Evolutionary conservation across 2,113 vertebrate species (phyloP), one percentile per base, ranked within the genome.

Genomic region (Podocnemis expansa): DNA sequence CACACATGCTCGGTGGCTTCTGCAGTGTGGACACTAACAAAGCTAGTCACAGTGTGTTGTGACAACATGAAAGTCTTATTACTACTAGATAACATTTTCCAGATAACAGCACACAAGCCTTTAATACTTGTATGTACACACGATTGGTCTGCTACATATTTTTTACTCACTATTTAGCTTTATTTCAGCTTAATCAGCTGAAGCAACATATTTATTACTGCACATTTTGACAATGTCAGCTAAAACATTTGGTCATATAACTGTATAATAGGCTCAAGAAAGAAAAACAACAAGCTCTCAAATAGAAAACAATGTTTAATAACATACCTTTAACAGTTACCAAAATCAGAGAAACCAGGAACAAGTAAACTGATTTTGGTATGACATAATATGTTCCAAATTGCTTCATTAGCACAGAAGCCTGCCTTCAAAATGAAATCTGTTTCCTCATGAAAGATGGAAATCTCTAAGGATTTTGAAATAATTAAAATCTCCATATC

Each of bases 401-500:
- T 92, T 93, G 90, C 75, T 95, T 78, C 51, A 83, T 88, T 94
- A 88, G 92, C 60, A 58, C 43, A 85, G 58, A 87, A 63, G 5
- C 75, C 47, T 91, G 55, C 24, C 38, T 80, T 92, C 91, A 92
- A 89, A 95, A 88, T 16, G 11, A 76, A 43, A 8, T 41, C 82
- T 38, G 89, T 2, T 38, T 21, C 67, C 38, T 84, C 13, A 67
- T 1, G n/a, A 6, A 89, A 87, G 96, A 91, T 89, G 75, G 34
- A 96, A 95, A 92, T 55, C 90, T 49, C 5, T 84, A 85, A 76
- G 19, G 93, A 81, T 88, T 94, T 88, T 82, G 54, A 94, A 93
- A 87, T 70, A 91, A 90, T 52, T 16, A 41, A 88, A 76, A 76
- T 2, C 85, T 22, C 19, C 73, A 45, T 21, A 82, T 21, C 31